A percentile compares a stretch with the other conserved stretches of the same genome.
These are phyloP conservation scores for Zaprionus lachaisei DNA, from an alignment of 1,140 invertebrate species.

Conservation along the genomic window DNA sequence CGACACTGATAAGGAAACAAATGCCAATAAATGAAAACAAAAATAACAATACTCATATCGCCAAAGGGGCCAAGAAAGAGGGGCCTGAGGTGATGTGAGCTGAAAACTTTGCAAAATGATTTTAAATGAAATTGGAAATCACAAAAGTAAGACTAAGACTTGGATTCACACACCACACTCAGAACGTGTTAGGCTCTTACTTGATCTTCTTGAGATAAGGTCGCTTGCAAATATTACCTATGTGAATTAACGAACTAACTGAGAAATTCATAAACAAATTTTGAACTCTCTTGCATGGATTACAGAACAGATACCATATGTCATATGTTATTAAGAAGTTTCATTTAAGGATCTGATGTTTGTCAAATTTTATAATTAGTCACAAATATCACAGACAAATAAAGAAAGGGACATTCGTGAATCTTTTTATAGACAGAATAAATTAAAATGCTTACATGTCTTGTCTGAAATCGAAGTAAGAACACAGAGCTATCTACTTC, in stretches of 20 bases:
- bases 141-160: conserved; percentile 38
- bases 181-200: conserved; percentile 23
- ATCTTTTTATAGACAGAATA: too few species aligned
- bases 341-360: too few species aligned
- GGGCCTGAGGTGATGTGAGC: conserved; percentile 49
- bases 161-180: conserved; percentile 1
- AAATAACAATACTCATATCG: conserved; percentile 18
- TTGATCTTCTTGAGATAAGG: conserved; percentile 73
- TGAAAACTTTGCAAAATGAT: conserved; percentile 74
- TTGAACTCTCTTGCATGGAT: too few species aligned
- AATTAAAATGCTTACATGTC: too few species aligned
- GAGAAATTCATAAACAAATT: background rate
- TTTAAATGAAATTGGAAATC: conserved; percentile 68
- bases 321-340: too few species aligned
- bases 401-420: too few species aligned
- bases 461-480: too few species aligned
- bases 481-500: background rate
- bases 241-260: conserved; percentile 9
- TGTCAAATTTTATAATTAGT: too few species aligned
- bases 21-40: conserved; percentile 45
- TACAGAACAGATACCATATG: too few species aligned
- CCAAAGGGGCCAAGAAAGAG: conserved; percentile 4
- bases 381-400: too few species aligned
- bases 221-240: conserved; percentile 59
- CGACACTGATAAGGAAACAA: conserved; percentile 63